Percentiles rank a stretch among this genome's conserved stretches.
phyloP scores from a whole-genome alignment of 1,140 invertebrate genomes.

The Eriocheir sinensis region DNA sequence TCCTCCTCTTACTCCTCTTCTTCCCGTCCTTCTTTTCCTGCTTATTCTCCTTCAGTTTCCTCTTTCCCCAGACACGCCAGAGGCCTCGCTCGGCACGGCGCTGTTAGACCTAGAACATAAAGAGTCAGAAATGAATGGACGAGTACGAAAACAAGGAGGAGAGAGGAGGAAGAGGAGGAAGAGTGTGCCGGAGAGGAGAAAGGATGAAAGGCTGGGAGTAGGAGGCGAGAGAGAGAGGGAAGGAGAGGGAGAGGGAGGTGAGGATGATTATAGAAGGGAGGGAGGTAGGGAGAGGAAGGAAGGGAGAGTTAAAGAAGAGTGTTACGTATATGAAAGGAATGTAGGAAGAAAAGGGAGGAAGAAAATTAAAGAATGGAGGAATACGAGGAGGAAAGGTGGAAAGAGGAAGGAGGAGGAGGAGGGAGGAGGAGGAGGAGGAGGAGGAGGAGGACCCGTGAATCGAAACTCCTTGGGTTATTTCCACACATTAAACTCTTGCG shows the following conservation, averaged over 20 bases:
- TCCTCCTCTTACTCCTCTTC: not conserved
- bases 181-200: not conserved
- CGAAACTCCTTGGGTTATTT: slow-evolving; percentile 7
- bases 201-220: not conserved
- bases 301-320: not conserved
- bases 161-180: not conserved
- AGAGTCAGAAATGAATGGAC: not conserved
- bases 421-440: not conserved
- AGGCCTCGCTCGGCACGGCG: not conserved
- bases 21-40: not conserved
- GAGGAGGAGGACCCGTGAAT: not conserved
- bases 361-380: not conserved
- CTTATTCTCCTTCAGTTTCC: not conserved
- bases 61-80: not conserved
- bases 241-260: not conserved
- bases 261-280: too few relatives aligned
- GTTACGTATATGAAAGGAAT: not conserved
- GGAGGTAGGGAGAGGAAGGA: not conserved
- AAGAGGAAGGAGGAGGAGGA: not conserved
- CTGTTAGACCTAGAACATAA: slow-evolving; percentile 12
- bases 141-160: not conserved
- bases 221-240: not conserved
- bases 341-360: not conserved
- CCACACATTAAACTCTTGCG: slow-evolving; percentile 23
- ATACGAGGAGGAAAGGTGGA: not conserved